Base-by-base conservation (phyloP, 2,113 vertebrate genomes). In the Conger conger region DNA sequence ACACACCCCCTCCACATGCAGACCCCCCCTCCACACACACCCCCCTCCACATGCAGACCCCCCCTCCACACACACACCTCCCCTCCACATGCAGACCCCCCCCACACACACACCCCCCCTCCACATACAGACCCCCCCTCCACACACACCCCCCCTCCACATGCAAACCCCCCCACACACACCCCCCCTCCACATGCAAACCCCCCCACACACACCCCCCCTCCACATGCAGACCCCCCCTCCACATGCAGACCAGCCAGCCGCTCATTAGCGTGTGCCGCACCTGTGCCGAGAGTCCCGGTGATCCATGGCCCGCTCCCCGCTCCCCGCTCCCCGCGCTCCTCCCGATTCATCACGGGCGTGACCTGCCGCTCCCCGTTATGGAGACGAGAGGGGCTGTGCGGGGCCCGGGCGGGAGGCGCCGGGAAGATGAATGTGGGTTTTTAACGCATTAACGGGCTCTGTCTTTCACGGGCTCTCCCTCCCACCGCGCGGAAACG, bases 361-460 rank as follows among this genome's bases (percentile, higher is more conserved):
- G 30, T 37, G 4, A 36, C 42, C 73, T 15, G 50, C 37, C 45
- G 73, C 53, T 68, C 35, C 36, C 80, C n/a, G 73, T 87, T 82
- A 85, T 87, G 86, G 83, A 87, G 79, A 87, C 85, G 83, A 85
- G 86, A 63, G 1, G 79, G 80, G 80, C 11, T 13, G 80, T 68
- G 77, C 73, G 27, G 83, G 54, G 60, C 80, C 86, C n/a, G 17
- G 30, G 83, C 60, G 76, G 80, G 33, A 68, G 53, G 76, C 38
- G 18, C 53, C 80, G 42, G 53, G 37, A 85, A 87, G 83, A 87
- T 85, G 35, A 85, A 85, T 87, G 83, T 77, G 20, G 38, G 73
- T 87, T 84, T 87, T 82, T 36, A 79, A 87, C 76, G 80, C 83
- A 85, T 85, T 87, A 85, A 30, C 80, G 78, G 38, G 83, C 86